Evolutionary conservation across 2,888 invertebrate genomes (phyloP).

Genomic region (Harpalus rubripes): DNA sequence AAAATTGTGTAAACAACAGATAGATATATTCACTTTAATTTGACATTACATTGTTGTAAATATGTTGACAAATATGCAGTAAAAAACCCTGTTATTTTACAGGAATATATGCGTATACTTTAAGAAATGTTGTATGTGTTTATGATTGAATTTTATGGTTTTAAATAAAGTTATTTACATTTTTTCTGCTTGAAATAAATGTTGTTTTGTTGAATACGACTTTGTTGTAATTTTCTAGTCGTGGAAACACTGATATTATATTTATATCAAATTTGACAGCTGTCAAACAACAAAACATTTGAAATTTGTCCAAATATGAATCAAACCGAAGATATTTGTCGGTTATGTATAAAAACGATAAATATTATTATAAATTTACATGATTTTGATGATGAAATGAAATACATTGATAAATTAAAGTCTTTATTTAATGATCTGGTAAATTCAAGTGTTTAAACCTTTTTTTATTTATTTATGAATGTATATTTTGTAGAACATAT

Average conservation of each 20-base stretch:
- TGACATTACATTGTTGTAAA: not conserved
- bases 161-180: not conserved
- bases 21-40: not conserved
- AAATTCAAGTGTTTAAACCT: not conserved
- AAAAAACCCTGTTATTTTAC: not conserved
- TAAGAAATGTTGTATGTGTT: no score
- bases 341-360: conserved; percentile 32
- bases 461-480: not conserved
- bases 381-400: conserved; percentile 33
- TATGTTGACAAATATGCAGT: not conserved
- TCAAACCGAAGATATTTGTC: conserved; percentile 16
- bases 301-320: conserved; percentile 7
- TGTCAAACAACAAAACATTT: conserved; percentile 21
- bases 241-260: conserved; percentile 1
- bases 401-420: conserved; percentile 44
- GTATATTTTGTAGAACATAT: conserved; percentile 6
- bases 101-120: not conserved
- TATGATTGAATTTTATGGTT: no score
- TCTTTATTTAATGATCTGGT: conserved; percentile 45
- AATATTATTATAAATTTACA: conserved; percentile 43
- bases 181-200: not conserved
- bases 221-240: not conserved
- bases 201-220: not conserved
- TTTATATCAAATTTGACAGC: conserved; percentile 3
- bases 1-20: conserved; percentile 40